Conservation (phyloP, 1,140 invertebrate species). For the fruit fly (Drosophila melanogaster) region Release_6_plus_ISO1_MT NT_037436.4:1650501-1651000, state of each 20-base stretch:
- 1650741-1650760: constrained; percentile 95
- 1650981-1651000: constrained; percentile 97
- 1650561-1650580: constrained; percentile 23
- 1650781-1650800: constrained; percentile 95
- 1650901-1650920: constrained; percentile 89
- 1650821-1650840: constrained; percentile 94
- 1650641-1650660: constrained; percentile 19
- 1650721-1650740: constrained; percentile 98
- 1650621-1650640: constrained; percentile 20
- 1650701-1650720: constrained; percentile 93
- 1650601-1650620: constrained; percentile 47
- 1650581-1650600: constrained; percentile 46
- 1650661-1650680: constrained; percentile 51
- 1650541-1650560: constrained; percentile 53
- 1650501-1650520: constrained; percentile 68
- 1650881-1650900: neutral
- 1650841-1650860: constrained; percentile 94
- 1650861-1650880: neutral
- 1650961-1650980: constrained; percentile 96
- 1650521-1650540: constrained; percentile 55
- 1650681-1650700: constrained; percentile 28
- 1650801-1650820: constrained; percentile 95
- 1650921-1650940: constrained; percentile 95
- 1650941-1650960: constrained; percentile 92
- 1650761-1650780: constrained; percentile 94